Base-by-base conservation (phyloP, 2,888 invertebrate genomes). In the Amblyjoppa proteus region DNA sequence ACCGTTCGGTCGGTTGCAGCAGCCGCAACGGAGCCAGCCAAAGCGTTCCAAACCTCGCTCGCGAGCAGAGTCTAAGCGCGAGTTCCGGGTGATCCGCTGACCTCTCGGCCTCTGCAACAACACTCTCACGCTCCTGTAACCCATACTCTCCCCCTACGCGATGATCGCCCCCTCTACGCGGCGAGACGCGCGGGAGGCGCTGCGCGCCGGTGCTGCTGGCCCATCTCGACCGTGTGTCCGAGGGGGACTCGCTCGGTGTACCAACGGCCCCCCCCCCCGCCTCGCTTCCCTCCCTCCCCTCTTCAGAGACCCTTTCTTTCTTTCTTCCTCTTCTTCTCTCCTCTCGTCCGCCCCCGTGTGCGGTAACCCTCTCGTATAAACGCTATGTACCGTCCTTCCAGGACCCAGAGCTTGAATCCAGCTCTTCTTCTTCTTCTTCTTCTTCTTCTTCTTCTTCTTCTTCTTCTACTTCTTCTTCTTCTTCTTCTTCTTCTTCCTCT, bases 91-190 rank as follows among this genome's bases (percentile, higher is more conserved):
- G 94, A 94, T 93, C 94, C 94, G 94, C 94, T 94, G 94, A 94
- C 94, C 94, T 93, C 94, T 93, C 94, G 94, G 94, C 94, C 93
- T 94, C 93, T 93, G 92, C 93, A 93, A 93, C 93, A 93, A 94
- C 93, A 93, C 94, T 94, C 94, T 94, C 94, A 94, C 94, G 94
- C 94, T 94, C 94, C 94, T 94, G 94, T 94, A 94, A 94, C 94
- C 94, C 93, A 94, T 93, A 94, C 94, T 92, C 94, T 92, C 92
- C 92, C 91, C 91, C 93, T 92, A 91, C 91, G 90, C 91, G 89
- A 89, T 82, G 76, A 71, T 80, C 80, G 73, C 90, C 91, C 90
- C 89, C 89, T 88, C 88, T 83, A 11, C 1, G 31, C 31, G 34
- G 64, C 16, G 64, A 34, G 31, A 31, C 64, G 31, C 64, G 31